Evolutionary conservation across 2,888 invertebrate genomes (phyloP).

Genomic region (Chloromyia formosa): DNA sequence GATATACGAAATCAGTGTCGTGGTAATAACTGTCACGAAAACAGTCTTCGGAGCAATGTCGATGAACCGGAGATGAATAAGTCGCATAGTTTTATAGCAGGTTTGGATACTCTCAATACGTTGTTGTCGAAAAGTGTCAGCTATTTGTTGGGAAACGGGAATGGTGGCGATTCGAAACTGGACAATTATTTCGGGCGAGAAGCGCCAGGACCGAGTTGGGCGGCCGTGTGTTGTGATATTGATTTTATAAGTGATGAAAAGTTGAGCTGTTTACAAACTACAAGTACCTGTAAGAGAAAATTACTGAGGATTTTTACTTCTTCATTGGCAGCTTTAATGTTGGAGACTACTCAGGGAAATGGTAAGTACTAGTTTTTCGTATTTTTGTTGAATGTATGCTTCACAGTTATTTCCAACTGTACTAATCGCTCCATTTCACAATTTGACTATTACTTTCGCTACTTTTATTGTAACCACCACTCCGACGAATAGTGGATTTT

Average conservation of each 20-base stretch:
- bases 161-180: neutral
- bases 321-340: slow-evolving; percentile 60
- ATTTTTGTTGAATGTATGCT: too few species aligned
- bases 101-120: slow-evolving; percentile 10
- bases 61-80: neutral
- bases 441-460: too few species aligned
- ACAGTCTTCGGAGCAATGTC: neutral
- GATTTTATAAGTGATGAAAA: slow-evolving; percentile 30
- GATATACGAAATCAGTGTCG: slow-evolving; percentile 46
- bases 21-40: slow-evolving; percentile 11
- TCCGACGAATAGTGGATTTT: too few species aligned
- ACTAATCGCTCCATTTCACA: too few species aligned
- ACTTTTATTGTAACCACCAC: too few species aligned
- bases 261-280: slow-evolving; percentile 23
- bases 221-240: neutral
- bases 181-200: neutral
- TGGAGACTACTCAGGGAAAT: slow-evolving; percentile 58
- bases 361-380: slow-evolving; percentile 57
- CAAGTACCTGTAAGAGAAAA: slow-evolving; percentile 57
- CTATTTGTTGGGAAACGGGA: slow-evolving; percentile 38
- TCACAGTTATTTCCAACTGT: too few species aligned
- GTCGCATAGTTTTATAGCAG: neutral
- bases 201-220: neutral
- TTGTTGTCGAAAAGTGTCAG: slow-evolving; percentile 18
- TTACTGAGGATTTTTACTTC: slow-evolving; percentile 61